Evolutionary conservation across 2,888 invertebrate genomes (phyloP).

Genomic region (Meliscaeva auricollis): DNA sequence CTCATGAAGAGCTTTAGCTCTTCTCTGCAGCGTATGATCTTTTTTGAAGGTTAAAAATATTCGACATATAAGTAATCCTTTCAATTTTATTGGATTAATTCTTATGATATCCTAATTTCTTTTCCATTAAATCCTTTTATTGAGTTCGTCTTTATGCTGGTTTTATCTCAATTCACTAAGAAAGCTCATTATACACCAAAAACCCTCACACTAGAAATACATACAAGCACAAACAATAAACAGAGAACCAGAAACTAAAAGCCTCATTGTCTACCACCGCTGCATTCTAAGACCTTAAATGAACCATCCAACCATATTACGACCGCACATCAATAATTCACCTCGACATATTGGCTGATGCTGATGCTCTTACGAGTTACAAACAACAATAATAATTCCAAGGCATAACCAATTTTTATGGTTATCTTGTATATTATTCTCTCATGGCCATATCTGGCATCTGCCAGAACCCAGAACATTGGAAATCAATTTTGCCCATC

Average conservation of each 20-base stretch:
- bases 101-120: background rate
- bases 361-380: background rate
- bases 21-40: no score
- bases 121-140: background rate
- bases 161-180: background rate
- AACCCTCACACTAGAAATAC: background rate
- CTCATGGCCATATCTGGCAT: constrained; percentile 33
- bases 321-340: constrained; percentile 56
- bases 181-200: background rate
- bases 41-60: no score
- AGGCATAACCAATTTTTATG: constrained; percentile 64
- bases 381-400: constrained; percentile 30
- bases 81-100: no score
- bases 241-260: background rate
- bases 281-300: constrained; percentile 28
- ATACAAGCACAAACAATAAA: background rate
- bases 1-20: no score
- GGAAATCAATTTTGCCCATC: constrained; percentile 30
- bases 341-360: constrained; percentile 21
- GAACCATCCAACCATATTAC: constrained; percentile 34
- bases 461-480: constrained; percentile 40
- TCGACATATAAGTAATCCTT: no score
- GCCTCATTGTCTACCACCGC: background rate
- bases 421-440: constrained; percentile 30
- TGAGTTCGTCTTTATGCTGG: background rate